Percentiles rank a stretch among this genome's conserved stretches.
These are phyloP conservation scores for Conops quadrifasciatus DNA, from an alignment of 2,888 invertebrate genomes.

Conservation along the genomic window DNA sequence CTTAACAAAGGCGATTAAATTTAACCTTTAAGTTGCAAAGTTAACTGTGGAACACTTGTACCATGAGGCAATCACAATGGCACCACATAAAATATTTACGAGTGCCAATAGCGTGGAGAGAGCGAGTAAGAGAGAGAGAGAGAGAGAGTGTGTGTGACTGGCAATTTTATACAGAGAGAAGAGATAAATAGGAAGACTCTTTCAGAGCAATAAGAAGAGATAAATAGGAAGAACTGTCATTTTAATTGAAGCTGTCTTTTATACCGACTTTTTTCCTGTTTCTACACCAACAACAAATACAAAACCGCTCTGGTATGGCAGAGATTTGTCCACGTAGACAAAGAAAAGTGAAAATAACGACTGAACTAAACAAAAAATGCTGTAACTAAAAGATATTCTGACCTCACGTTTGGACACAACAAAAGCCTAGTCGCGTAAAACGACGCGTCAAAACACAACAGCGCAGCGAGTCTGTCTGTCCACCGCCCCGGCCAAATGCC, in stretches of 20 bases:
- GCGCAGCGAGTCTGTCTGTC: constrained; percentile 7
- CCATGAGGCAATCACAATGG: too few species aligned
- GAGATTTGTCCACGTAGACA: constrained; percentile 22
- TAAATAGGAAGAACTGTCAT: not conserved
- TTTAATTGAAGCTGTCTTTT: not conserved
- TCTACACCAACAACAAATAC: not conserved
- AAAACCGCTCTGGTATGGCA: not conserved
- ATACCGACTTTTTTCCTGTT: not conserved
- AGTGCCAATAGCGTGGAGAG: not conserved
- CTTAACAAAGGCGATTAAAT: too few species aligned
- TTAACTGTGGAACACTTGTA: too few species aligned
- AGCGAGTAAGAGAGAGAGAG: not conserved
- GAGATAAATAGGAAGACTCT: not conserved
- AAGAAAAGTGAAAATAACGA: constrained; percentile 30
- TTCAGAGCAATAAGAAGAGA: not conserved
- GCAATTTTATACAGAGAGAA: not conserved
- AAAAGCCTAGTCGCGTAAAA: constrained; percentile 28
- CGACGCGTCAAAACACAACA: constrained; percentile 34
- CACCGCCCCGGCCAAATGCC: not conserved
- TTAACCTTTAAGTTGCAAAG: too few species aligned
- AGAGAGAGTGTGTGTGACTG: not conserved
- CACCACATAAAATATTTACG: not conserved
- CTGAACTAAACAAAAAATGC: constrained; percentile 1
- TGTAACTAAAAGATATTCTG: constrained; percentile 13
- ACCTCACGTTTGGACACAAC: not conserved